Percentiles rank a stretch among this genome's conserved stretches.
Evolutionary conservation across 2,888 invertebrate genomes (phyloP).

Genomic region (Sylvicola cinctus): DNA sequence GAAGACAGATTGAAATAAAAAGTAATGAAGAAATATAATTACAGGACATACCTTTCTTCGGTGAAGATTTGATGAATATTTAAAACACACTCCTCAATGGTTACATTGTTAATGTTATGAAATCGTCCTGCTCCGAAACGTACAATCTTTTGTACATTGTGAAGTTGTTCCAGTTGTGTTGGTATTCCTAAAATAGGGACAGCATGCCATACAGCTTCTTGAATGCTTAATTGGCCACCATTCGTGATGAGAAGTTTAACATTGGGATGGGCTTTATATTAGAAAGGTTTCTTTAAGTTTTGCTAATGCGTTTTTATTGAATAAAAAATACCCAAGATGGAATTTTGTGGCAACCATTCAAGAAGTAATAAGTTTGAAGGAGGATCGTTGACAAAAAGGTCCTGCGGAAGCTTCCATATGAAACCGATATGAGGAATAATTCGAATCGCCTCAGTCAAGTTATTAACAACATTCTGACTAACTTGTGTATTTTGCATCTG

Average conservation of each 20-base stretch:
- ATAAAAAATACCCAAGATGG: slow-evolving; percentile 3
- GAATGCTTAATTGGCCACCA: slow-evolving; percentile 4
- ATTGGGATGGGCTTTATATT: slow-evolving; percentile 4
- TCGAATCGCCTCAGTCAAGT: slow-evolving; percentile 2
- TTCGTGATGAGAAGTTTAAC: slow-evolving; percentile 4
- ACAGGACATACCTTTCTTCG: not conserved
- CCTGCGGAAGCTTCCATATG: slow-evolving; percentile 5
- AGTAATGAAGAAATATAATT: no score
- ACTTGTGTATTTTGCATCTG: slow-evolving; percentile 2
- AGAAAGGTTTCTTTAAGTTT: no score
- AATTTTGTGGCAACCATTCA: slow-evolving; percentile 6
- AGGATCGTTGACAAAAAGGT: not conserved
- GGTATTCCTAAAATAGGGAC: slow-evolving; percentile 5
- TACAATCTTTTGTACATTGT: slow-evolving; percentile 3
- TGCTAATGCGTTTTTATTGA: not conserved
- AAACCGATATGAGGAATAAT: slow-evolving; percentile 3
- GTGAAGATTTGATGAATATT: slow-evolving; percentile 2
- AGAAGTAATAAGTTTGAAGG: slow-evolving; percentile 5
- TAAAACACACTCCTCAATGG: not conserved
- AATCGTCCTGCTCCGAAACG: slow-evolving; percentile 3
- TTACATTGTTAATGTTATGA: slow-evolving; percentile 2
- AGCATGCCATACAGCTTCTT: slow-evolving; percentile 6
- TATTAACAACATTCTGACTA: not conserved
- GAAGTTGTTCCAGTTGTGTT: slow-evolving; percentile 3
- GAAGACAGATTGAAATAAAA: not conserved